These are phyloP conservation scores for Dromas ardeola DNA, from an alignment of 2,113 vertebrate genomes.

Conservation along the genomic window DNA sequence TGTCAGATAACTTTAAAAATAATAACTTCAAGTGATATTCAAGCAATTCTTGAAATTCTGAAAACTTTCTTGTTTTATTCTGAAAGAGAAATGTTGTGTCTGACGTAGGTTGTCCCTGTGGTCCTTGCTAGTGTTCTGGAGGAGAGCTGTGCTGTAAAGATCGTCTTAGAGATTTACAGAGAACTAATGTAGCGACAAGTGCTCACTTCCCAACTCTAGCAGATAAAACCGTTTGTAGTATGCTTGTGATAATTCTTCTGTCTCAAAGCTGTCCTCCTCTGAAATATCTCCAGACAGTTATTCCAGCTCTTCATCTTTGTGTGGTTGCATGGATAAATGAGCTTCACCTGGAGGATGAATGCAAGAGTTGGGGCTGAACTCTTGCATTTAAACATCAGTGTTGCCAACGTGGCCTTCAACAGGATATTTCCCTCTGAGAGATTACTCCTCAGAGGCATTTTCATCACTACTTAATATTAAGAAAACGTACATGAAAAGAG, in stretches of 20 bases:
- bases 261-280: background rate
- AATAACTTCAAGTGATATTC: background rate
- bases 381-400: fast-evolving
- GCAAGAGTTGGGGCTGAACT: background rate
- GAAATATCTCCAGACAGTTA: background rate
- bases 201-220: background rate
- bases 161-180: background rate
- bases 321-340: fast-evolving
- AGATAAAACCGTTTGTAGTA: background rate
- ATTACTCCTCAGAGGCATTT: background rate
- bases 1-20: background rate
- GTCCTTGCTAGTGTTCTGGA: background rate
- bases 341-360: too few relatives aligned
- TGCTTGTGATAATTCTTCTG: background rate
- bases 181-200: background rate
- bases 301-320: fast-evolving
- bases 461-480: background rate
- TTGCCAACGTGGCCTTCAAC: background rate
- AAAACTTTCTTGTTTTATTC: background rate
- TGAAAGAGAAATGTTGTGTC: background rate
- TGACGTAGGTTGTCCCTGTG: background rate
- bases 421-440: fast-evolving
- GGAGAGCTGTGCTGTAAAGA: background rate
- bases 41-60: background rate
- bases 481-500: background rate